A percentile compares a stretch with the other conserved stretches of the same genome.
phyloP scores from a whole-genome alignment of 2,888 invertebrate genomes.

The Notocelia uddmanniana region DNA sequence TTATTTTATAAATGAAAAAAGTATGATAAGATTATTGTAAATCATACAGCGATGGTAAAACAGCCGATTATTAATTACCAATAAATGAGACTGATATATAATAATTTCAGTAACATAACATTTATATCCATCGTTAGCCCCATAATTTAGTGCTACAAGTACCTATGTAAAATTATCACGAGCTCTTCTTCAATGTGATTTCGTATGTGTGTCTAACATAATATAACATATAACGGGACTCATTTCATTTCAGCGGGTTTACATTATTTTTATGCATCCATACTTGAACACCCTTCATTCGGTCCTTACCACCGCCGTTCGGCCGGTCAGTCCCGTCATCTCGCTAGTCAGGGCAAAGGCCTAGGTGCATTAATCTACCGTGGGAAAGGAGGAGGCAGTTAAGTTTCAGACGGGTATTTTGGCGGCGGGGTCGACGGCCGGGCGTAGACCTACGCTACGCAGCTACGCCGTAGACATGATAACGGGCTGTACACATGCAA shows the following conservation, averaged over 20 bases:
- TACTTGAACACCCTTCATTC: not conserved
- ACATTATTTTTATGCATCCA: not conserved
- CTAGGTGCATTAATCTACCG: slow-evolving; percentile 70
- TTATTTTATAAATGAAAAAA: too few species aligned
- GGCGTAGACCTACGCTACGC: slow-evolving; percentile 80
- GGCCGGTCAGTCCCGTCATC: slow-evolving; percentile 33
- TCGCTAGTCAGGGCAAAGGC: slow-evolving; percentile 43
- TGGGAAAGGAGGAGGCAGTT: slow-evolving; percentile 61
- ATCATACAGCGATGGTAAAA: too few species aligned
- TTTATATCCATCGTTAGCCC: too few species aligned
- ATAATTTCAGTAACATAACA: too few species aligned
- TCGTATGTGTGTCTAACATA: too few species aligned
- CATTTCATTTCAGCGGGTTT: not conserved
- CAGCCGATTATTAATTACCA: too few species aligned
- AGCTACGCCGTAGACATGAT: slow-evolving; percentile 77
- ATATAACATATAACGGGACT: not conserved
- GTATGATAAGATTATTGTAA: too few species aligned
- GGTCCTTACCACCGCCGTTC: slow-evolving; percentile 15
- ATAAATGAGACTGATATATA: too few species aligned
- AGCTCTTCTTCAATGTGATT: too few species aligned
- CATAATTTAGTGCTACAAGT: too few species aligned
- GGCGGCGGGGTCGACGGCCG: slow-evolving; percentile 78
- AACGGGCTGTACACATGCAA: slow-evolving; percentile 43
- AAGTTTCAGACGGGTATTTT: slow-evolving; percentile 74
- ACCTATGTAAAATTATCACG: too few species aligned